Evolutionary conservation across 1,140 invertebrate species (phyloP).

Genomic region (Carposina sasakii): DNA sequence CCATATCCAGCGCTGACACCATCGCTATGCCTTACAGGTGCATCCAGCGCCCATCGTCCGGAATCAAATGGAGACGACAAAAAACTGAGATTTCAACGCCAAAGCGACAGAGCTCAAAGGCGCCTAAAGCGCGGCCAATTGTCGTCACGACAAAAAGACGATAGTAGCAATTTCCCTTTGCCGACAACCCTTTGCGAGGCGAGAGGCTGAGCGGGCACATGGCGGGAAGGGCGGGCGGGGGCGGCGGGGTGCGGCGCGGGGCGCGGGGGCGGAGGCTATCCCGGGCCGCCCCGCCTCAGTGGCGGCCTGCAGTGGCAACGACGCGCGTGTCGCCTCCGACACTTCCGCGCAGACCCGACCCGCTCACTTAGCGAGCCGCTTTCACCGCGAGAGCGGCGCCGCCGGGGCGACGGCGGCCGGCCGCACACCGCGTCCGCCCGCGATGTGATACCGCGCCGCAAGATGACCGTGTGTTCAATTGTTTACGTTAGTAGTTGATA

Average conservation of each 20-base stretch:
- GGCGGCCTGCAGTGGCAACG: constrained; percentile 62
- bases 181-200: constrained; percentile 61
- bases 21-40: too few relatives aligned
- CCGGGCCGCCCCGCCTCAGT: constrained; percentile 68
- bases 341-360: constrained; percentile 50
- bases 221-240: constrained; percentile 40
- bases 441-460: constrained; percentile 46
- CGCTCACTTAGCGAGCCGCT: constrained; percentile 63
- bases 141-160: constrained; percentile 39
- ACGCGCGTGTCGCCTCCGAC: constrained; percentile 65
- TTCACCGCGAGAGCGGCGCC: constrained; percentile 42
- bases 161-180: constrained; percentile 48
- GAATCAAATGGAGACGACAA: too few relatives aligned
- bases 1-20: constrained; percentile 1
- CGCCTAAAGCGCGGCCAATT: constrained; percentile 37
- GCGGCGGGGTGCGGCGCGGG: constrained; percentile 11
- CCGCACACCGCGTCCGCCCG: constrained; percentile 19
- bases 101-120: constrained; percentile 24
- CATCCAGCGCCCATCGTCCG: too few relatives aligned
- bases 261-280: constrained; percentile 33
- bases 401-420: constrained; percentile 3
- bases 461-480: constrained; percentile 53
- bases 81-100: too few relatives aligned
- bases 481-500: constrained; percentile 67
- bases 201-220: constrained; percentile 55